Evolutionary conservation across 1,140 invertebrate genomes (phyloP), one percentile per base, ranked within the genome.

Genomic region (Acromyrmex echinatior): DNA sequence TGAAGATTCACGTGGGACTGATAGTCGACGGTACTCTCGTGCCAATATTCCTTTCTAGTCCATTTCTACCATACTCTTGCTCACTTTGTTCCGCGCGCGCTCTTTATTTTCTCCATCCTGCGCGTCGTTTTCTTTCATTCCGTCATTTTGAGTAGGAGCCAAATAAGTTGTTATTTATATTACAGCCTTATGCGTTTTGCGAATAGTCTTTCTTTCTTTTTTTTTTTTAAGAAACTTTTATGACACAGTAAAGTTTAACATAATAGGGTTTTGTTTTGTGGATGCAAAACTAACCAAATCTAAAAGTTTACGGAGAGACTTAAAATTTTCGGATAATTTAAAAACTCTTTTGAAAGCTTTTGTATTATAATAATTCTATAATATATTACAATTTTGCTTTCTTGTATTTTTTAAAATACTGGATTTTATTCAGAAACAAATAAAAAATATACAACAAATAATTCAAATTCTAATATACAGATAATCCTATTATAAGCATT

Each of bases 1-100:
- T 86, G 87, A 88, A 73, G 66, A 88, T 87, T 84, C 90, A 60
- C 86, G 31, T 80, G 91, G 79, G 82, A 91, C 79, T 91, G 82
- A 77, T 89, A 53, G 62, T 53, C 62, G 28, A 66, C 18, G 21
- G 63, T 49, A 74, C 51, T 77, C 45, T 56, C 21, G 78, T 66
- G 66, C 76, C 76, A 73, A 63, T 60, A 71, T 45, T 35, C 70
- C 77, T 79, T 86, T 66, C 73, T 90, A 31, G 68, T 87, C 70
- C 56, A 81, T 53, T 84, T 66, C 86, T 45, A 86, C 77, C 60
- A 63, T 63, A 35, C 51, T 56, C 25, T 51, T 25, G n/a, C 62
- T 84, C 58, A 84, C 58, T 74, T 89, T 82, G 58, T 81, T 86
- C 71, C 25, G 16, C 10, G 12, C 12, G 53, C 6, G 18, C 56